These are phyloP conservation scores for Telenomus remus DNA, from an alignment of 1,140 invertebrate species.

Conservation along the genomic window DNA sequence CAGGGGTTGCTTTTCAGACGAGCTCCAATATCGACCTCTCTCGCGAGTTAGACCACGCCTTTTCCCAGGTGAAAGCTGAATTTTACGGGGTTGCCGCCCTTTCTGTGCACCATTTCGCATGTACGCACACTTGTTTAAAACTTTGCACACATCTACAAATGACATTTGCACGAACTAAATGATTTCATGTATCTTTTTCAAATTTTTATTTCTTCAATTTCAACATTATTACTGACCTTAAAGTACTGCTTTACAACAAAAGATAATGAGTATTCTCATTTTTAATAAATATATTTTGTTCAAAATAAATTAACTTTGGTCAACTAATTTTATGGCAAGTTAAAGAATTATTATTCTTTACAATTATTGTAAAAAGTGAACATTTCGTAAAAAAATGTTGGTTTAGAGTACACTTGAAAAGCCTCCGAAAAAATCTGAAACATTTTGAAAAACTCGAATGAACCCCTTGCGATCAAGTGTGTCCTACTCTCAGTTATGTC, in stretches of 20 bases:
- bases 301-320: too few relatives aligned
- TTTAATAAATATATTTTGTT: too few relatives aligned
- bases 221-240: not conserved
- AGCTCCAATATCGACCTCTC: slow-evolving; percentile 61
- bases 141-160: slow-evolving; percentile 19
- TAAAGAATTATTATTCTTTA: too few relatives aligned
- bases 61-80: slow-evolving; percentile 61
- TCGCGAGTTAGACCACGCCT: slow-evolving; percentile 55
- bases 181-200: slow-evolving; percentile 24
- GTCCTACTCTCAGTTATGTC: slow-evolving; percentile 27
- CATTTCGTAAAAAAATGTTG: too few relatives aligned
- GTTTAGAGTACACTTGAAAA: too few relatives aligned
- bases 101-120: slow-evolving; percentile 42
- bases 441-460: too few relatives aligned
- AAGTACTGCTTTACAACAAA: too few relatives aligned
- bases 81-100: slow-evolving; percentile 60
- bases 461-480: slow-evolving; percentile 25
- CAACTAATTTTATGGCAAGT: too few relatives aligned
- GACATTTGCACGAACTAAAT: slow-evolving; percentile 41
- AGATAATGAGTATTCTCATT: too few relatives aligned
- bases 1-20: slow-evolving; percentile 51
- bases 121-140: not conserved
- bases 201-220: slow-evolving; percentile 5
- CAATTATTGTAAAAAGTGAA: too few relatives aligned
- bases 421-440: too few relatives aligned